Percentiles rank a stretch among this genome's conserved stretches.
Conservation (phyloP, 2,113 vertebrate species). For the Menidia beryllina region DNA sequence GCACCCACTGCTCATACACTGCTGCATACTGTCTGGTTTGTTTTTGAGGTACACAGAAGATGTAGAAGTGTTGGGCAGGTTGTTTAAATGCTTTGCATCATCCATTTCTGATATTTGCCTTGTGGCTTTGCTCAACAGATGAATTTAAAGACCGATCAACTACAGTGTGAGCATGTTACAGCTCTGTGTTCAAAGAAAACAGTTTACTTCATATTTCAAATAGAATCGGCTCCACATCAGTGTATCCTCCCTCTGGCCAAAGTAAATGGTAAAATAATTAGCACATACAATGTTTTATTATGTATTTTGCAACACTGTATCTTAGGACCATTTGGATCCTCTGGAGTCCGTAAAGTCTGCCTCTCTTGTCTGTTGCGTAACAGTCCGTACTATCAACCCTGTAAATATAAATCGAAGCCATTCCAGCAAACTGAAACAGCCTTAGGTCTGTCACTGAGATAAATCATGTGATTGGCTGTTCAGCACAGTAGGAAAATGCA, state of each 20-base stretch:
- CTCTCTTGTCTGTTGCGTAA: not conserved
- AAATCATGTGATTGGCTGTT: not conserved
- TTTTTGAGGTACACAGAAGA: not conserved
- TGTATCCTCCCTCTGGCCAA: not conserved
- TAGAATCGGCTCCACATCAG: not conserved
- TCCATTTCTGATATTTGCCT: not conserved
- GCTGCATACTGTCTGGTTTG: not conserved
- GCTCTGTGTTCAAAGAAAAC: not conserved
- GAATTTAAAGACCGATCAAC: not conserved
- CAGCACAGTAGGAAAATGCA: not conserved
- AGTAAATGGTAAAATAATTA: not conserved
- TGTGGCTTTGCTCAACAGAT: not conserved
- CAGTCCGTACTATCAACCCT: no score
- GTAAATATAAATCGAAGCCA: not conserved
- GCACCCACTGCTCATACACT: not conserved
- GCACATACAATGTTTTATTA: not conserved
- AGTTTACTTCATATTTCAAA: not conserved
- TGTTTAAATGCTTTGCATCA: not conserved
- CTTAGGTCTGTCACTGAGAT: not conserved
- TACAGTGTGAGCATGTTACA: not conserved
- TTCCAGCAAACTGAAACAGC: not conserved
- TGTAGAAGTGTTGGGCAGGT: not conserved
- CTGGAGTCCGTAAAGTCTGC: not conserved
- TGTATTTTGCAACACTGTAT: no score
- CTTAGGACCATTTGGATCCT: no score